Percentiles rank a stretch among this genome's conserved stretches.
Evolutionary conservation across 1,140 invertebrate genomes (phyloP).

Genomic region (Idris sp.): DNA sequence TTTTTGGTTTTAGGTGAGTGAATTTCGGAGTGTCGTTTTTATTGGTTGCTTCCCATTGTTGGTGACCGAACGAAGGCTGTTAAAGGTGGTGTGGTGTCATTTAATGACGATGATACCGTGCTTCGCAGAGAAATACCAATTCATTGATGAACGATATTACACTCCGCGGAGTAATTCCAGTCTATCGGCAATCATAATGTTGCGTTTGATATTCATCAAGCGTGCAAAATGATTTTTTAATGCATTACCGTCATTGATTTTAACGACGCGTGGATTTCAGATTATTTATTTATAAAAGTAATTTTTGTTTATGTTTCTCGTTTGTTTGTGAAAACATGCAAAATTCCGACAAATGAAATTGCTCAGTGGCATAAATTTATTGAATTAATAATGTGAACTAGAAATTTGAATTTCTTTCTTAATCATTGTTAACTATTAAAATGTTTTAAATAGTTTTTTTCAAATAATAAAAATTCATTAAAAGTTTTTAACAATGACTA

Average conservation of each 20-base stretch:
- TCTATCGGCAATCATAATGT: slow-evolving; percentile 24
- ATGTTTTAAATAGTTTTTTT: too few relatives aligned
- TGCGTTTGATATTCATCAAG: slow-evolving; percentile 23
- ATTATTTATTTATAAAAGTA: slow-evolving; percentile 10
- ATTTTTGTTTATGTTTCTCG: too few relatives aligned
- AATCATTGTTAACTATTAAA: too few relatives aligned
- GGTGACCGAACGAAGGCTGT: slow-evolving; percentile 14
- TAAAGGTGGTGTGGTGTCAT: slow-evolving; percentile 24
- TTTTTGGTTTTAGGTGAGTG: neutral
- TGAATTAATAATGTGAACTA: too few relatives aligned
- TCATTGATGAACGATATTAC: slow-evolving; percentile 36
- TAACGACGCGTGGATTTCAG: slow-evolving; percentile 9
- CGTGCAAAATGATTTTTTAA: slow-evolving; percentile 21
- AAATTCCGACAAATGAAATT: too few relatives aligned
- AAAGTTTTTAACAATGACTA: too few relatives aligned
- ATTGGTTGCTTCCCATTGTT: neutral
- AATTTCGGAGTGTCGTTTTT: neutral
- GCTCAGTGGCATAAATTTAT: too few relatives aligned
- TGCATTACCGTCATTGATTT: slow-evolving; percentile 22
- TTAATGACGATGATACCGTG: slow-evolving; percentile 25
- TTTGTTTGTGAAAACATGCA: too few relatives aligned
- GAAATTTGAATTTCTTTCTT: too few relatives aligned
- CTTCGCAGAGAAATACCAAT: slow-evolving; percentile 20
- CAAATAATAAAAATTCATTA: too few relatives aligned
- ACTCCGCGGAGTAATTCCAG: slow-evolving; percentile 31